Conservation (phyloP, 2,113 vertebrate species). For the Cyanoramphus novaezelandiae region DNA sequence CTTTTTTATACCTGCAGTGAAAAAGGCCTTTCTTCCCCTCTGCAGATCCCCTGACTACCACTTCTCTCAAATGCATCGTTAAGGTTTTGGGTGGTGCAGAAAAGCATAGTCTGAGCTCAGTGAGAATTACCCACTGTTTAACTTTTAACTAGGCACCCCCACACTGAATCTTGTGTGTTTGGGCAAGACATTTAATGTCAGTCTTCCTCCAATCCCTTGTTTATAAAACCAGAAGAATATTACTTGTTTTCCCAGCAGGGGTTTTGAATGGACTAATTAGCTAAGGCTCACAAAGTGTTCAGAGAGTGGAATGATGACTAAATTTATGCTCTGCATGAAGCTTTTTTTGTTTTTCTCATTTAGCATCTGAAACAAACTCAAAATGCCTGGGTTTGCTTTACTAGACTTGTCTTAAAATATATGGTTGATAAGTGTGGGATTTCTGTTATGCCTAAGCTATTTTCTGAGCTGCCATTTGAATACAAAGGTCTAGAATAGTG, state of each 20-base stretch:
- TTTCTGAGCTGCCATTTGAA: neutral
- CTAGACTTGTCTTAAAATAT: neutral
- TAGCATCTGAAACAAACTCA: neutral
- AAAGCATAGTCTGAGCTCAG: neutral
- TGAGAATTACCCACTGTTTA: neutral
- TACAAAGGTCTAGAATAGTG: neutral
- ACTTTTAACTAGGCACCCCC: neutral
- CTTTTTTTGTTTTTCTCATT: neutral
- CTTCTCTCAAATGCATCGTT: neutral
- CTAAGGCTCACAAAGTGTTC: neutral
- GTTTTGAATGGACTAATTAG: conserved; percentile 17
- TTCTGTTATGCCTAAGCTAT: neutral
- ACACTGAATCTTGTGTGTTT: neutral
- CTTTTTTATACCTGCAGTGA: neutral
- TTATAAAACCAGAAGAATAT: conserved; percentile 21
- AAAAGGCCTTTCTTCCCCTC: neutral
- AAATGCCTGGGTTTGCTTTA: neutral
- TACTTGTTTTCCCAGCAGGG: conserved; percentile 29
- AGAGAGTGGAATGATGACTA: neutral
- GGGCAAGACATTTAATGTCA: neutral
- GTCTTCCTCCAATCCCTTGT: neutral
- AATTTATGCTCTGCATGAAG: neutral
- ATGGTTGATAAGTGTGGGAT: neutral
- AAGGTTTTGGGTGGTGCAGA: neutral
- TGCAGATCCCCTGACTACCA: neutral